Base-by-base conservation (phyloP, 2,113 vertebrate genomes). In the Abramis brama region DNA sequence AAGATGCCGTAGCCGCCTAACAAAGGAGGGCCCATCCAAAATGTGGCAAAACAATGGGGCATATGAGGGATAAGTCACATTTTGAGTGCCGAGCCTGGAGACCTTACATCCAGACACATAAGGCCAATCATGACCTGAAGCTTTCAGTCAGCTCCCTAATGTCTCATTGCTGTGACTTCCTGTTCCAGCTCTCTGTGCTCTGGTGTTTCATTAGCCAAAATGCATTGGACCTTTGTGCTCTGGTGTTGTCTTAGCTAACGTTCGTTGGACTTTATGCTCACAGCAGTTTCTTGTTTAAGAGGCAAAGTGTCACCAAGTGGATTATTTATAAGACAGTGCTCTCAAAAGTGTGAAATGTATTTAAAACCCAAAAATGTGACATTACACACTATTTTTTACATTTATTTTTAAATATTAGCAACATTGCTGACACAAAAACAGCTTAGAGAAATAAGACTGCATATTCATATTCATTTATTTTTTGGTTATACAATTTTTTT, bases 11-110 rank as follows among this genome's bases (percentile, higher is more conserved):
- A 96, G 96, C 97, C 97, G 91, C 95, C 89, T 85, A 88, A 90
- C 30, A 92, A 96, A 95, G 97, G 96, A 97, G 97, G 97, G 97
- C 96, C 94, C 94, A 94, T 95, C 94, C 95, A 97, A 96, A 99
- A 99, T 99, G 98, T 99, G 98, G 96, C 97, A 98, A 98, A 99
- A 99, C 97, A 96, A 96, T 94, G 91, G 97, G 96, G 97, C 97
- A 98, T 87, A 96, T 89, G 91, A 96, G 97, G 96, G 97, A 99
- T 99, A 98, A 99, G 97, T 99, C 96, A 97, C 97, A 98, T 99
- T 99, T 97, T 98, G 96, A 97, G 95, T 92, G 79, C 90, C 90
- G 90, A 90, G 84, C 90, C 89, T 93, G 83, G 86, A 86, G 86
- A 75, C 45, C 78, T 90, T 82, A 88, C 78, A 87, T 87, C 75